These are phyloP conservation scores for Sebastes schlegelii DNA, from an alignment of 2,113 vertebrate genomes.

Conservation along the genomic window DNA sequence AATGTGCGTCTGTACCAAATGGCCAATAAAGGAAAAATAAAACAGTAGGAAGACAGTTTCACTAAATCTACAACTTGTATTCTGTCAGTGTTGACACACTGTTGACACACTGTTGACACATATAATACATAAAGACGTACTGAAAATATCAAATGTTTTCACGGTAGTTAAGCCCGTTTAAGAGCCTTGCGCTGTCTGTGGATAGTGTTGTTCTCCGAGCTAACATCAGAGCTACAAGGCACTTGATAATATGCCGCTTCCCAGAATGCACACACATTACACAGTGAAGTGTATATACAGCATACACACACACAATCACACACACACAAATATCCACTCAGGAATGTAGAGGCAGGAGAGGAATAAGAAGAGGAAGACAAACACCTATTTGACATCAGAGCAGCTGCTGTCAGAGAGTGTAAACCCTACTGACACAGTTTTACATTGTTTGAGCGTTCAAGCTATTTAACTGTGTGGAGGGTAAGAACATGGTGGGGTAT, in stretches of 20 bases:
- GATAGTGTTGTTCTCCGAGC: background rate
- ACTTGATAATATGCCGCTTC: constrained; percentile 51
- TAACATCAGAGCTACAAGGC: constrained; percentile 62
- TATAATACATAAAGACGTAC: background rate
- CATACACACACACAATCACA: background rate
- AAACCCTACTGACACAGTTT: background rate
- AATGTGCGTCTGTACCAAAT: background rate
- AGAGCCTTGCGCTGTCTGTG: background rate
- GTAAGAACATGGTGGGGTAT: background rate
- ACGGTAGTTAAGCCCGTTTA: background rate
- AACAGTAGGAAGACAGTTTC: background rate
- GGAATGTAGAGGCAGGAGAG: constrained; percentile 3
- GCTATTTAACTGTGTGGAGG: background rate
- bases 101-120: background rate
- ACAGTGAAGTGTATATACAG: background rate
- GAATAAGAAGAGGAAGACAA: background rate
- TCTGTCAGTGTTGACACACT: background rate
- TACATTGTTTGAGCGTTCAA: background rate
- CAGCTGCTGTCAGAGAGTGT: no score
- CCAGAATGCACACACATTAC: constrained; percentile 18
- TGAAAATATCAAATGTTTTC: background rate
- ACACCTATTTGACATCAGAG: background rate
- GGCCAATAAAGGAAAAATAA: background rate
- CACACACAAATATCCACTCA: background rate
- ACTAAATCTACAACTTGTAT: background rate